Base-by-base conservation (phyloP, 2,113 vertebrate species). In the Pterocles gutturalis region DNA sequence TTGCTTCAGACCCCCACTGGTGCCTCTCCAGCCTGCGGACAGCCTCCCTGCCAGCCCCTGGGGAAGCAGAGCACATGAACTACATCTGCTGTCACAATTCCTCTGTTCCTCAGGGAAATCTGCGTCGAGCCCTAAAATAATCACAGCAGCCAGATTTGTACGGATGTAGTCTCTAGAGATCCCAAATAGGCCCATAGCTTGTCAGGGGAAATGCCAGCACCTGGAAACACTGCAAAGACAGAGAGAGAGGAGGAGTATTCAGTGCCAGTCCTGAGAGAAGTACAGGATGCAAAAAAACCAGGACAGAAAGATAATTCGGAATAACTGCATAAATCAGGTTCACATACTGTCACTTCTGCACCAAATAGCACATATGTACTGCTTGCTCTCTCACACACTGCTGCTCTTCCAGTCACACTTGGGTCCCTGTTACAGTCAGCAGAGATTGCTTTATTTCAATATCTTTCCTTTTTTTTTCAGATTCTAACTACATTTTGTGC, bases 101-200 rank as follows among this genome's bases (percentile, higher is more conserved):
- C 1, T 5, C 31, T 5, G 8, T 13, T 86, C 71, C 51, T 33
- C 13, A 3, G 81, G 64, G 82, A 80, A 72, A 83, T 43, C 49
- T 41, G 58, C 0, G 0, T 19, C 0, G 0, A 67, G 58, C 1
- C 4, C 87, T 43, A 31, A 91, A 82, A 93, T 60, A 83, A 70
- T 43, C 82, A 18, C 60, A 81, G 88, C 48, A 83, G 67, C 29
- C 67, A 85, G 46, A 70, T 33, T 66, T 7, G 9, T 15, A 38
- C 55, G 31, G 51, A 87, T 5, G 4, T 25, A 36, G 33, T 9
- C 73, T 70, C 82, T 16, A 15, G 85, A 67, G 73, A 73, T 13
- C 62, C 29, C 82, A 83, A 77, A 49, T 1, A 66, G 62, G 85
- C 53, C 94, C 87, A 73, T 3, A 24, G 79, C 36, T 70, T 49